phyloP scores from a whole-genome alignment of 53 echinoderm and acorn worm genomes.

The Actinopyga echinites region DNA sequence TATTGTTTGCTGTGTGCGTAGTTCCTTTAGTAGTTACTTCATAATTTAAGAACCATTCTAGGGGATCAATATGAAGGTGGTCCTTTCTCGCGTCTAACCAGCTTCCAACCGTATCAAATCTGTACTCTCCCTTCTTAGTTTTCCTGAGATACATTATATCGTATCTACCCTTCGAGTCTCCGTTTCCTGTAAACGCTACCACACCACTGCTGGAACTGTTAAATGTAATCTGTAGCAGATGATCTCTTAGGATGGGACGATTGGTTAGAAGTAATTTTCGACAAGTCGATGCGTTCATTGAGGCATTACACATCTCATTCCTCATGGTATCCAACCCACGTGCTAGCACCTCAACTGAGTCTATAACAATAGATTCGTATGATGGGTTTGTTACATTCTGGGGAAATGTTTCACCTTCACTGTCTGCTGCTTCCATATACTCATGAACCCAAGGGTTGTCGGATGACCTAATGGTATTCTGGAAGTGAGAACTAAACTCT shows the following conservation, averaged over 20 bases:
- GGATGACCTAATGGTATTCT: slow-evolving; percentile 12
- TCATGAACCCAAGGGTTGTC: slow-evolving; percentile 77
- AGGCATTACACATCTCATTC: background rate
- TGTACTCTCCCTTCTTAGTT: background rate
- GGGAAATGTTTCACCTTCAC: background rate
- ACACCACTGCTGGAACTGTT: slow-evolving; percentile 69
- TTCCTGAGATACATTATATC: slow-evolving; percentile 68
- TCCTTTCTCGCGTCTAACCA: slow-evolving; percentile 33
- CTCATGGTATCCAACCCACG: slow-evolving; percentile 64
- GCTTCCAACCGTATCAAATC: slow-evolving; percentile 36
- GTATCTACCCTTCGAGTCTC: slow-evolving; percentile 77
- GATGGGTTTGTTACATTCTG: slow-evolving; percentile 43
- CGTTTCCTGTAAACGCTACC: slow-evolving; percentile 61
- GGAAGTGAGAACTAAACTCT: slow-evolving; percentile 68
- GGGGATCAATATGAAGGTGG: background rate
- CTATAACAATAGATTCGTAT: slow-evolving; percentile 86
- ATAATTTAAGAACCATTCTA: slow-evolving; percentile 34
- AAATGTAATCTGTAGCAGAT: slow-evolving; percentile 60
- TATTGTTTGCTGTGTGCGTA: background rate
- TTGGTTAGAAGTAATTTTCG: background rate
- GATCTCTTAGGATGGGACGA: slow-evolving; percentile 17
- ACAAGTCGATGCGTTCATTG: background rate
- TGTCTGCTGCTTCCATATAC: slow-evolving; percentile 47
- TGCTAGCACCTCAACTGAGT: slow-evolving; percentile 75
- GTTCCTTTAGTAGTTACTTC: background rate